Evolutionary conservation across 2,797 vertebrate genomes (phyloP).

Genomic region (Aeoliscus strigatus): DNA sequence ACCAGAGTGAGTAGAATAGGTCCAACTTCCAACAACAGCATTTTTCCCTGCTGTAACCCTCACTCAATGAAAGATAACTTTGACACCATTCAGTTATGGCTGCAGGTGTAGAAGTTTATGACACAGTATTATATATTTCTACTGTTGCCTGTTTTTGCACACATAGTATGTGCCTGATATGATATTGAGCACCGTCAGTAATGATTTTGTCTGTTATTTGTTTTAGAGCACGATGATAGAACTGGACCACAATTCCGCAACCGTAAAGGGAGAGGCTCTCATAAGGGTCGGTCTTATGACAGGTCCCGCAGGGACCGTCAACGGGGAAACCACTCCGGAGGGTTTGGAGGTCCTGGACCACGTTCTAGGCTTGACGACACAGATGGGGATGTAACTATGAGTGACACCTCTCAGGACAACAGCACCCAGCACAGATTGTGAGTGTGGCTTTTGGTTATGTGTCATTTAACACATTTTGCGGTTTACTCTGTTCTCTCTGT

Average conservation of each 20-base stretch:
- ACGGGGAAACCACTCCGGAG: conserved; percentile 58
- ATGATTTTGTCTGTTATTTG: neutral
- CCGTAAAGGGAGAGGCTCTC: conserved; percentile 76
- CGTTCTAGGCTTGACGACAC: conserved; percentile 71
- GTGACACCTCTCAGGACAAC: conserved; percentile 72
- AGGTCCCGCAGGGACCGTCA: conserved; percentile 68
- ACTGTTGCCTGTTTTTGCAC: neutral
- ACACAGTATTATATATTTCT: neutral
- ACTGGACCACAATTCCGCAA: conserved; percentile 75
- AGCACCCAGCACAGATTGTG: conserved; percentile 68
- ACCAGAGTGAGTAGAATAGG: no score
- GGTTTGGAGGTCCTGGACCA: conserved; percentile 59
- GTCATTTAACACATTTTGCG: no score
- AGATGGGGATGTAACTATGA: conserved; percentile 82
- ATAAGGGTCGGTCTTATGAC: conserved; percentile 75
- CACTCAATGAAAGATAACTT: neutral
- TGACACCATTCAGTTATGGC: neutral
- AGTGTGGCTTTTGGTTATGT: conserved; percentile 35
- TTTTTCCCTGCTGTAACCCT: no score
- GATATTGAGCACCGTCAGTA: neutral
- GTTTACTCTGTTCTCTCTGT: no score
- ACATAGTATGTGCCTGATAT: neutral
- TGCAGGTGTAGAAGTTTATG: neutral
- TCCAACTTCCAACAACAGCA: no score
- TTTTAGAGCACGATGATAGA: conserved; percentile 82